Evolutionary conservation across 2,113 vertebrate genomes (phyloP), one percentile per base, ranked within the genome.

Genomic region (Elephantulus edwardii): DNA sequence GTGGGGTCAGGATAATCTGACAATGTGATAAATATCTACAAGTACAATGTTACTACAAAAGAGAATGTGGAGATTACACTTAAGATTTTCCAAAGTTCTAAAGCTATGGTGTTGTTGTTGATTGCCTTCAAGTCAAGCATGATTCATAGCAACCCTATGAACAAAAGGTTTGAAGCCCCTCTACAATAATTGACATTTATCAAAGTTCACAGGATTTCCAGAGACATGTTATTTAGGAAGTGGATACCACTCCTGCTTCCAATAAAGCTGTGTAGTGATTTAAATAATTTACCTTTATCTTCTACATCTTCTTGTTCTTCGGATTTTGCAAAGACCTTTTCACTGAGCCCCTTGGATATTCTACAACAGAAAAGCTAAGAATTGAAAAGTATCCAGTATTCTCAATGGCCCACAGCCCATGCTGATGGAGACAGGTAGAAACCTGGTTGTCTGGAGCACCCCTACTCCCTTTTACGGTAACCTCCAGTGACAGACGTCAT

Each of bases 291-390:
- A 98, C 98, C 98, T 98, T 96, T 96, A 75, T 88, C 95, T 93
- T 97, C 95, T 28, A 92, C 56, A 90, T 94, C 93, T 58, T 96
- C 93, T 88, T 52, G 94, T 95, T 91, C 96, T 95, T 96, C 95
- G 26, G 96, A 93, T 96, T 98, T 98, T 89, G 96, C 95, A 96
- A 99, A 97, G 64, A 98, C 93, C 97, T 97, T 98, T 92, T 98
- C 98, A 92, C 96, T 98, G 76, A 99, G 97, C 28, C 97, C 97
- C 96, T 98, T 99, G 4, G 99, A 98, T 96, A 99, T 99, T 94
- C 99, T 99, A 94, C 79, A 86, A 88, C 93, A 96, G 75, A 94
- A 77, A 94, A 95, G 93, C 75, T 7, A 85, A 79, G 50, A 75
- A 87, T 83, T 5, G 44, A 76, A n/a, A 75, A 86, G 13, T n/a